These are phyloP conservation scores for Girardinus metallicus DNA, from an alignment of 2,797 vertebrate species.

Conservation along the genomic window DNA sequence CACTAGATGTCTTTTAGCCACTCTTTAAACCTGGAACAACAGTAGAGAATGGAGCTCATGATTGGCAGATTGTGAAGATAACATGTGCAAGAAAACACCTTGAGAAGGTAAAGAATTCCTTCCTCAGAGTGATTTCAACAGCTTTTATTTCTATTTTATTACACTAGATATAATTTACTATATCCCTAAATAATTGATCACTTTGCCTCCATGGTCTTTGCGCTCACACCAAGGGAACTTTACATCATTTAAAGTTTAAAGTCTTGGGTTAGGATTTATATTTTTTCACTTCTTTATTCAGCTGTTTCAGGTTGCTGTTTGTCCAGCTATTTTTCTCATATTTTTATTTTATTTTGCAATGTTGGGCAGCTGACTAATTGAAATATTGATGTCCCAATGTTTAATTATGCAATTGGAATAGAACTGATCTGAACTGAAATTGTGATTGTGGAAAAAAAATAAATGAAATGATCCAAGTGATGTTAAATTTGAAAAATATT, in stretches of 20 bases:
- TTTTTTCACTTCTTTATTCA: background rate
- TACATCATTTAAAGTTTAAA: background rate
- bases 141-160: no score
- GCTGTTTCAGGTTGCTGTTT: background rate
- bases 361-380: background rate
- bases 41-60: background rate
- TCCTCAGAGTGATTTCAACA: background rate
- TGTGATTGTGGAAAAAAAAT: no score
- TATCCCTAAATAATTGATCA: no score
- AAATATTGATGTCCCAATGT: no score
- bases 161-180: no score
- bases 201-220: no score
- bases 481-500: no score
- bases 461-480: no score
- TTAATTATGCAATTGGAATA: no score
- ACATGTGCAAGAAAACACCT: background rate
- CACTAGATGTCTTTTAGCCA: background rate
- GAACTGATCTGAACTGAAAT: no score
- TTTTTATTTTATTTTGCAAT: background rate
- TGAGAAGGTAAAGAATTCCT: background rate
- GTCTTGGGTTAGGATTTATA: background rate
- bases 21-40: background rate
- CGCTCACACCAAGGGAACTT: no score
- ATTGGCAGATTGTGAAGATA: background rate
- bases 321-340: background rate